Evolutionary conservation across 2,113 vertebrate species (phyloP).

Genomic region (Marmota monax): DNA sequence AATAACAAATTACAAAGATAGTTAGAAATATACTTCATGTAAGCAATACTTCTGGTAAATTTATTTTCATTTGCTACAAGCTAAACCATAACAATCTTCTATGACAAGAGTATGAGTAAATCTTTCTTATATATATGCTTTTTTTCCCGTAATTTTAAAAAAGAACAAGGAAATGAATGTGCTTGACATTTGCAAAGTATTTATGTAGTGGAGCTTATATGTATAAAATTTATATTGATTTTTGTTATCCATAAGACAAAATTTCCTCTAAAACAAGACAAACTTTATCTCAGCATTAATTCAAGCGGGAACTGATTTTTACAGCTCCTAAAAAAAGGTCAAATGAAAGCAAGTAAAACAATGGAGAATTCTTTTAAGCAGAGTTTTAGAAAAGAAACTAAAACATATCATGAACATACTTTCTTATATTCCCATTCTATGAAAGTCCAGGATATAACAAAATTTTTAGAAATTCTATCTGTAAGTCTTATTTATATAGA

Average conservation of each 20-base stretch:
- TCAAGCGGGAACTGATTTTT: not conserved
- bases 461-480: slow-evolving; percentile 32
- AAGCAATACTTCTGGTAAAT: slow-evolving; percentile 7
- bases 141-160: not conserved
- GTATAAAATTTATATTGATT: slow-evolving; percentile 47
- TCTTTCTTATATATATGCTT: slow-evolving; percentile 50
- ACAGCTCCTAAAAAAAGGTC: not conserved
- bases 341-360: slow-evolving; percentile 28
- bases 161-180: slow-evolving; percentile 34
- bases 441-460: slow-evolving; percentile 6
- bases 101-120: not conserved
- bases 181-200: not conserved
- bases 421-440: slow-evolving; percentile 5
- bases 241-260: slow-evolving; percentile 17
- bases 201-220: slow-evolving; percentile 40
- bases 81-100: slow-evolving; percentile 43
- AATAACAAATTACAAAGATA: slow-evolving; percentile 76
- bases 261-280: slow-evolving; percentile 58
- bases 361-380: slow-evolving; percentile 26
- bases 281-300: slow-evolving; percentile 56
- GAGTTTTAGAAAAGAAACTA: slow-evolving; percentile 51
- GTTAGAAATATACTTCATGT: slow-evolving; percentile 35
- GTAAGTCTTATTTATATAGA: slow-evolving; percentile 46
- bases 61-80: slow-evolving; percentile 40
- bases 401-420: slow-evolving; percentile 30